Evolutionary conservation across 2,797 vertebrate species (phyloP), one percentile per base, ranked within the genome.

Genomic region (Tenualosa thibaudeaui): DNA sequence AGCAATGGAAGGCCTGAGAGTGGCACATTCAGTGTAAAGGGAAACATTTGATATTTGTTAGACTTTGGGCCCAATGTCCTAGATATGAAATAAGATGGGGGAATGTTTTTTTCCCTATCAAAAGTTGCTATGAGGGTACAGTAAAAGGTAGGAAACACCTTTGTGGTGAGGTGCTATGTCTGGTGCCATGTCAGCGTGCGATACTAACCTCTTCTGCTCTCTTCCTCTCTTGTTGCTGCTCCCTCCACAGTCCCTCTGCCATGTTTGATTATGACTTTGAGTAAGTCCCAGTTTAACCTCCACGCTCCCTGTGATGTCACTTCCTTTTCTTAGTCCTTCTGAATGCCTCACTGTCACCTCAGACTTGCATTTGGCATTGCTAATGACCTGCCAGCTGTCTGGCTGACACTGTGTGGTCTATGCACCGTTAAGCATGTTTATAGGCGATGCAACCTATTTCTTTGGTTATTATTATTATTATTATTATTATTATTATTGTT

Each of bases 261-360:
- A 99, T 99, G 97, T 99, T 98, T 99, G 98, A 99, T 98, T 99
- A 99, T 99, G 98, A 99, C 98, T 99, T 99, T 96, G 98, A 99
- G 98, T 99, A 99, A 99, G 98, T 99, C 95, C 94, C 94, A 95
- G 95, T 94, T 96, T 96, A 96, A 94, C 94, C 85, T 94, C 96
- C 95, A 96, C 96, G 95, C 91, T 93, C 96, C 94, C 95, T 96
- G 94, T 96, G 93, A 93, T 95, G 93, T 95, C 87, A 89, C 88
- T 88, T 90, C 86, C 90, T 85, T 75, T 90, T 87, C 89, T 85
- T 84, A 89, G 43, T 24, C 86, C 22, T 51, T 68, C 82, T 50
- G 82, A 87, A 84, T 71, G 65, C 65, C 65, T 71, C 58, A 60
- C 56, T 60, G 56, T 60, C 56, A 62, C 58, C 2, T 62, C 26